phyloP scores from a whole-genome alignment of 2,113 vertebrate species.

The Lepus europaeus region DNA sequence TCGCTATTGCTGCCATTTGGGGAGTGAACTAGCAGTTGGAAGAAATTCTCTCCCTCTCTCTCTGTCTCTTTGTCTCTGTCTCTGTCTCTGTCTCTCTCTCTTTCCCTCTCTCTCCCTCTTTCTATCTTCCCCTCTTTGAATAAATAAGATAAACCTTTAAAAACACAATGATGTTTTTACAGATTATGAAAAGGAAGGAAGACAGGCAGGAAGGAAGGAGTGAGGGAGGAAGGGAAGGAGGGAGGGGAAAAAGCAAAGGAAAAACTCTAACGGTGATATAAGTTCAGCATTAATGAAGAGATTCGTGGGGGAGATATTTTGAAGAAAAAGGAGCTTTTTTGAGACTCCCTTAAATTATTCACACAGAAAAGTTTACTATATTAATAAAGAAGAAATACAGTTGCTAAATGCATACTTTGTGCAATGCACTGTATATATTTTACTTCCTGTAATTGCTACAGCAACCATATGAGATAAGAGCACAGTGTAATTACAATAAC shows the following conservation, averaged over 20 bases:
- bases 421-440: not conserved
- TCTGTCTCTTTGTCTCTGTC: too few relatives aligned
- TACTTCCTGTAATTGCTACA: slow-evolving; percentile 11
- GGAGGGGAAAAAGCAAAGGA: not conserved
- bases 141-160: too few relatives aligned
- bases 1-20: too few relatives aligned
- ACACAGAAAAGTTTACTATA: not conserved
- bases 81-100: too few relatives aligned
- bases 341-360: not conserved
- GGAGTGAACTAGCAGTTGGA: too few relatives aligned
- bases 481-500: not conserved
- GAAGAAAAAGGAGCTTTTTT: not conserved
- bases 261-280: not conserved
- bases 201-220: not conserved
- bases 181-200: not conserved
- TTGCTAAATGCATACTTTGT: slow-evolving; percentile 23
- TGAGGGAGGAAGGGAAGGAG: not conserved
- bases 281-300: not conserved
- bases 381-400: not conserved
- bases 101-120: too few relatives aligned
- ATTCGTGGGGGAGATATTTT: not conserved
- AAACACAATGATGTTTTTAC: not conserved
- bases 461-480: not conserved
- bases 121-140: too few relatives aligned
- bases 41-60: too few relatives aligned